Base-by-base conservation (phyloP, 1,140 invertebrate genomes). In the Drosophila prosaltans region DNA sequence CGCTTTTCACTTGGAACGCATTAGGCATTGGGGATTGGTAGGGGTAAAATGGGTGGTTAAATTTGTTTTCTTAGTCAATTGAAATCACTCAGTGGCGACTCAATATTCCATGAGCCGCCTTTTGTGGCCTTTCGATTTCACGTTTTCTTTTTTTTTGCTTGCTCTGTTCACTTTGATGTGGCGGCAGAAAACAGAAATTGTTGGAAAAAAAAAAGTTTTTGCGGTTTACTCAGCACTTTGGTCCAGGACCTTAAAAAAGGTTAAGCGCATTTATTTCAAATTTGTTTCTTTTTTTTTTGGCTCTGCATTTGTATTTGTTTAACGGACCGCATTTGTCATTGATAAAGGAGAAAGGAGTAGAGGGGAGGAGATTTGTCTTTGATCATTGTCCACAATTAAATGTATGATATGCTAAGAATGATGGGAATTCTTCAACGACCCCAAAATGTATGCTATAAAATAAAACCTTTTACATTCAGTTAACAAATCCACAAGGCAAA, bases 41-140 rank as follows among this genome's bases (percentile, higher is more conserved):
- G 61, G 28, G 26, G 40, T 24, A 36, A 54, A 36, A 36, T 36
- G 32, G 45, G 48, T 43, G 36, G 40, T 54, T 62, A 86, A 89
- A 89, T 89, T 89, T 89, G 84, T 89, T 89, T 89, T 89, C 85
- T 89, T 84, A 90, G 85, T 89, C 84, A 89, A 89, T 89, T 84
- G 85, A 89, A 89, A 89, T 89, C 84, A 89, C 84, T 89, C 85
- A 89, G 72, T 71, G 69, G 59, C 55, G 70, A 61, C 65, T 78
- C 80, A 70, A 71, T 82, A 80, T 80, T 64, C 65, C 68, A 36
- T 64, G 60, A 72, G 71, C 57, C 71, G 74, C 74, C 70, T 66
- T 80, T 88, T 83, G 77, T 81, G 80, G 51, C 69, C 67, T 84
- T 62, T 54, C 78, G 58, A 86, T 90, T 90, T 91, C 83, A 91